phyloP scores from a whole-genome alignment of 2,888 invertebrate genomes.

The Brassicogethes aeneus region DNA sequence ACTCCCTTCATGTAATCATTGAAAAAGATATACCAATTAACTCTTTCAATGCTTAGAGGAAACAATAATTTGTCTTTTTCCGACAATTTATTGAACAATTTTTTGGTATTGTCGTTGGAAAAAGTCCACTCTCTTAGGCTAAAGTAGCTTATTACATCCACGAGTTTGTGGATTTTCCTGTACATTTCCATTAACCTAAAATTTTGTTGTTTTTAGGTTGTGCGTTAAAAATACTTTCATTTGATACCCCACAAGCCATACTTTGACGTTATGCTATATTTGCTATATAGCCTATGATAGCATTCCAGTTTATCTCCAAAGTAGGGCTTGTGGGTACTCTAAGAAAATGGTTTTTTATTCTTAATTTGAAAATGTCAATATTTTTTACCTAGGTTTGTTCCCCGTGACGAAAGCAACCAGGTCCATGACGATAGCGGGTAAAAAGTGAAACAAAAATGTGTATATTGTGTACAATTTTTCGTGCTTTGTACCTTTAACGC shows the following conservation, averaged over 20 bases:
- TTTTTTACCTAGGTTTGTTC: slow-evolving; percentile 37
- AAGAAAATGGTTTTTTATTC: too few species aligned
- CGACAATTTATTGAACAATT: slow-evolving; percentile 49
- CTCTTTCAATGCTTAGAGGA: slow-evolving; percentile 59
- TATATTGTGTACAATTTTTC: slow-evolving; percentile 38
- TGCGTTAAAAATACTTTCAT: slow-evolving; percentile 2
- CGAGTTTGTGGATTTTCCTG: slow-evolving; percentile 69
- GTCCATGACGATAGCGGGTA: slow-evolving; percentile 55
- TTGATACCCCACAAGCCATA: too few species aligned
- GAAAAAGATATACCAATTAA: slow-evolving; percentile 68
- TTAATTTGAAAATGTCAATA: too few species aligned
- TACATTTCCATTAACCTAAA: slow-evolving; percentile 69
- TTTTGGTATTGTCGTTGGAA: slow-evolving; percentile 52
- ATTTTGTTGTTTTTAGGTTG: too few species aligned
- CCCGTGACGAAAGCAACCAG: slow-evolving; percentile 39
- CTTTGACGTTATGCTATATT: too few species aligned
- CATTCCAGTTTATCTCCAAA: too few species aligned
- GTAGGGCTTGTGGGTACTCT: too few species aligned
- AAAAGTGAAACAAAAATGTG: slow-evolving; percentile 48
- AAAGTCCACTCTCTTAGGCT: slow-evolving; percentile 64
- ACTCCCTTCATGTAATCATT: slow-evolving; percentile 63
- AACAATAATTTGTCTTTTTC: slow-evolving; percentile 49
- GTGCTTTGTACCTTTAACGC: slow-evolving; percentile 24
- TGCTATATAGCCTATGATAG: too few species aligned
- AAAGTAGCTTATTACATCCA: slow-evolving; percentile 66